phyloP scores from a whole-genome alignment of 2,888 invertebrate species.

The Tetragonula carbonaria region DNA sequence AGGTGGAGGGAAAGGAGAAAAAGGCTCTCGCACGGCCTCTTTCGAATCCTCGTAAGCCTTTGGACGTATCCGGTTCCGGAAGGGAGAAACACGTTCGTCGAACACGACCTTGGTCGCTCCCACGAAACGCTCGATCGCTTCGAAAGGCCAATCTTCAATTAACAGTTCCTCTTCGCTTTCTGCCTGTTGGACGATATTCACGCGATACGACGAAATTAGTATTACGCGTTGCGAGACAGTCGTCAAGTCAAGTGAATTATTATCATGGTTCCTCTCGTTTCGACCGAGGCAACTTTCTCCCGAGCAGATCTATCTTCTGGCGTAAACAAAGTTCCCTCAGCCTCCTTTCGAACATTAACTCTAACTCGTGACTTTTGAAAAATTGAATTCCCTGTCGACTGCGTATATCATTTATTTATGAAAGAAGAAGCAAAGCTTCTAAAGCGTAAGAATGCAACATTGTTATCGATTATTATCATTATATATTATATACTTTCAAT shows the following conservation, averaged over 20 bases:
- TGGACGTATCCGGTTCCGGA: slow-evolving; percentile 53
- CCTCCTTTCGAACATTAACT: background rate
- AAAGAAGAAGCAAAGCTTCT: too few species aligned
- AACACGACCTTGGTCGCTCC: slow-evolving; percentile 53
- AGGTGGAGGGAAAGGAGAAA: slow-evolving; percentile 39
- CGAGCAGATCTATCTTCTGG: background rate
- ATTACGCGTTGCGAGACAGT: background rate
- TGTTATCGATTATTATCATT: too few species aligned
- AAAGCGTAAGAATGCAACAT: too few species aligned
- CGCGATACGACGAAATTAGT: background rate
- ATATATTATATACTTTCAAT: too few species aligned
- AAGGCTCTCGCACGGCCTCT: slow-evolving; percentile 42
- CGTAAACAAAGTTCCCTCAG: background rate
- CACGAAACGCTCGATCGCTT: slow-evolving; percentile 38
- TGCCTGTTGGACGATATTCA: background rate
- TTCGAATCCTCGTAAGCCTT: slow-evolving; percentile 52
- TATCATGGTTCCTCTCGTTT: background rate
- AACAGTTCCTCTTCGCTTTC: background rate
- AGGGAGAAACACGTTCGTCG: slow-evolving; percentile 38
- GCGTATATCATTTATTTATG: too few species aligned
- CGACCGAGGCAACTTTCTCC: background rate
- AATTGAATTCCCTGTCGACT: too few species aligned
- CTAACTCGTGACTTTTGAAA: too few species aligned
- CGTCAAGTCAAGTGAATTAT: background rate
- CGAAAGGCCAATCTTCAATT: slow-evolving; percentile 8